Evolutionary conservation across 2,797 vertebrate genomes (phyloP), one percentile per base, ranked within the genome.

Genomic region (Neosalanx taihuensis): DNA sequence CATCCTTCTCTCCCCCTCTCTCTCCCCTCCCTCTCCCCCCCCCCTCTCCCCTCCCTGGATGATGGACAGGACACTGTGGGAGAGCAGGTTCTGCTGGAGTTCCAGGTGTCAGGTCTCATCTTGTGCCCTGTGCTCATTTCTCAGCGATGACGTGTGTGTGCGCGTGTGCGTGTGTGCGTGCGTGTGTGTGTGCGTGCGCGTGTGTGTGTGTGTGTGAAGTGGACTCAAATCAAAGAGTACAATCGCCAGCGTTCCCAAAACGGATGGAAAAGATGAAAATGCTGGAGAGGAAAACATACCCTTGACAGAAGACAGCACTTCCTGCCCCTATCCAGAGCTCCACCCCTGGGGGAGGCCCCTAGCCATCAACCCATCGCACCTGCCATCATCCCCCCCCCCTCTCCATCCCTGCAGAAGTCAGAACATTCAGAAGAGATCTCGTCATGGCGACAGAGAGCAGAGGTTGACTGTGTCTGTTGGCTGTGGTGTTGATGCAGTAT

Each of bases 291-390:
- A 91, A 92, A 91, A 93, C 90, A 78, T 79, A 76, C 84, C 62
- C 7, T 41, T 92, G 92, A 95, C 94, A 93, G 90, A 85, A 89
- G 87, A 90, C 86, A 89, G 85, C 90, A 89, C 92, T 92, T 91
- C 91, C 90, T 67, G 81, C 90, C 87, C 64, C 84, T 89, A 83
- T 56, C 66, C 4, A 17, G 23, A 53, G 26, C 12, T 51, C 49
- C 49, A 51, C 57, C 57, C 20, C 57, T n/a, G 74, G 75, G 20
- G 73, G 80, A 74, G 73, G 74, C 82, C 84, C 58, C 20, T 17
- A 53, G 15, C 51, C 51, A 53, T n/a, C 51, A 53, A 53, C 51
- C 51, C 51, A 53, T 53, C 51, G n/a, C 5, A 53, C 51, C 51
- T 53, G 51, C 51, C 51, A 53, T 6, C 20, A 23, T 26, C 29